Percentiles rank a stretch among this genome's conserved stretches.
Conservation (phyloP, 1,140 invertebrate genomes). For the Rhynchophorus ferrugineus region DNA sequence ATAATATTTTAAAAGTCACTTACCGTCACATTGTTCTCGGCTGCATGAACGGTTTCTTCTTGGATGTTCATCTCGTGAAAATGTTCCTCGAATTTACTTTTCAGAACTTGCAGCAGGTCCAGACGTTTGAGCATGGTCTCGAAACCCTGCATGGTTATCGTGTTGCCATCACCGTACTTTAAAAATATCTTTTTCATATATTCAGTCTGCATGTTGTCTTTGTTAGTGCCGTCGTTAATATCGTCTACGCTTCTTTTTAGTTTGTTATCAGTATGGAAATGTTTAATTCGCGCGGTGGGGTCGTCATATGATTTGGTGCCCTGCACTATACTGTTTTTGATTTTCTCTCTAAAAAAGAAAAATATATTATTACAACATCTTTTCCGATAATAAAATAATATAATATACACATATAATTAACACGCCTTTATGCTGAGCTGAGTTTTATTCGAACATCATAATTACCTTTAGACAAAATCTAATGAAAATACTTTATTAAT, state of each 20-base stretch:
- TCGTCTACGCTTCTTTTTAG: conserved; percentile 4
- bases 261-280: background rate
- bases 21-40: conserved; percentile 44
- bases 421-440: too few relatives aligned
- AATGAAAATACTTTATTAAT: too few relatives aligned
- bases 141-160: conserved; percentile 58
- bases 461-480: too few relatives aligned
- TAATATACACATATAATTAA: too few relatives aligned
- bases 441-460: too few relatives aligned
- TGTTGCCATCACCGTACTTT: conserved; percentile 49
- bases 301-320: conserved; percentile 4
- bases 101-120: conserved; percentile 40
- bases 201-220: conserved; percentile 13
- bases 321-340: background rate
- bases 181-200: conserved; percentile 43
- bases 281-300: background rate
- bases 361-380: too few relatives aligned
- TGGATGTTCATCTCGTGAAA: conserved; percentile 5
- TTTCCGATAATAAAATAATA: too few relatives aligned
- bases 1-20: too few relatives aligned
- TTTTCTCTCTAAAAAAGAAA: background rate
- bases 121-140: conserved; percentile 55
- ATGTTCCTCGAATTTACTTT: conserved; percentile 44
- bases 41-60: conserved; percentile 18
- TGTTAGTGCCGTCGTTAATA: background rate